A percentile compares a stretch with the other conserved stretches of the same genome.
These are phyloP conservation scores for Ptychoptera contaminata DNA, from an alignment of 2,888 invertebrate species.

Conservation along the genomic window DNA sequence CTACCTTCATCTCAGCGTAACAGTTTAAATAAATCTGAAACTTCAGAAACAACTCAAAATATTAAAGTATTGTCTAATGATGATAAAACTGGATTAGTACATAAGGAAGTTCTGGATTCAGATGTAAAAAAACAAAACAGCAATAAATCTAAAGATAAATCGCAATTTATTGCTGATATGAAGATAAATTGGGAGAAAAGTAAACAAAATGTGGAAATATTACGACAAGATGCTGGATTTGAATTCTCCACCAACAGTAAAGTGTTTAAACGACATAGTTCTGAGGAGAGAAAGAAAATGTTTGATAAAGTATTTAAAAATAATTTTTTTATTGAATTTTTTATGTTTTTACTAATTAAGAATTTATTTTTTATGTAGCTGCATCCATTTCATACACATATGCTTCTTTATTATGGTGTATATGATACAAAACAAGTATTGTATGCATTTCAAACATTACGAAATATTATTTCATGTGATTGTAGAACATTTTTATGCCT, in stretches of 20 bases:
- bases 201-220: conserved; percentile 27
- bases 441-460: conserved; percentile 58
- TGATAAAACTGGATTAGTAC: conserved; percentile 22
- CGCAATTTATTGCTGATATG: conserved; percentile 1
- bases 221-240: conserved; percentile 23
- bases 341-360: not conserved
- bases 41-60: too few species aligned
- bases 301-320: conserved; percentile 13
- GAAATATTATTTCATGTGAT: conserved; percentile 52
- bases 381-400: conserved; percentile 67
- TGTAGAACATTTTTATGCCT: conserved; percentile 58
- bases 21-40: conserved; percentile 8
- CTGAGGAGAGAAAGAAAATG: conserved; percentile 14
- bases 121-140: conserved; percentile 8
- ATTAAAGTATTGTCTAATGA: conserved; percentile 20
- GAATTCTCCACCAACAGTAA: conserved; percentile 12
- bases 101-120: conserved; percentile 21
- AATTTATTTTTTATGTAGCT: conserved; percentile 24
- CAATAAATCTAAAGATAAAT: not conserved
- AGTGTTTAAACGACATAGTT: conserved; percentile 13
- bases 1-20: conserved; percentile 7
- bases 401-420: conserved; percentile 64
- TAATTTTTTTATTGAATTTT: not conserved
- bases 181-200: conserved; percentile 21
- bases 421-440: conserved; percentile 58